Conservation (phyloP, 1,140 invertebrate species). For the Leguminivora glycinivorella region DNA sequence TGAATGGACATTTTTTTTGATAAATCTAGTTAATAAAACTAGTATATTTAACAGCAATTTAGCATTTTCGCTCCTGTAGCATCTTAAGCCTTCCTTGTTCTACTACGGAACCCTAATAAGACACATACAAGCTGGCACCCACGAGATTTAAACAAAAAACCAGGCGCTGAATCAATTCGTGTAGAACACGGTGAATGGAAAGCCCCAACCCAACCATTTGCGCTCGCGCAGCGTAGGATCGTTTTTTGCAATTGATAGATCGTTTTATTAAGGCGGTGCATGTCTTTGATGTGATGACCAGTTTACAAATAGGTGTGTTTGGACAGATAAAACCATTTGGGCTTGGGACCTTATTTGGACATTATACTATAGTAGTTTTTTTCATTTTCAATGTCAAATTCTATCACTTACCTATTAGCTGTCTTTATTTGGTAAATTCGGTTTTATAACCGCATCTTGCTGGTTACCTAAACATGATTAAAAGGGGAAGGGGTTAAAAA, state of each 20-base stretch:
- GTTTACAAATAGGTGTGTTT: background rate
- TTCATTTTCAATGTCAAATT: too few relatives aligned
- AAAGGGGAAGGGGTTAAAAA: background rate
- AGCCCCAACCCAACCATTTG: background rate
- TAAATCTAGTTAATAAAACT: too few relatives aligned
- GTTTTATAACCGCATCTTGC: background rate
- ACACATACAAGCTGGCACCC: background rate
- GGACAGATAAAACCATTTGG: too few relatives aligned
- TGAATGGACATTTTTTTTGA: too few relatives aligned
- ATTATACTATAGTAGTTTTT: too few relatives aligned
- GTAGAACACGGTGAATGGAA: slow-evolving; percentile 13
- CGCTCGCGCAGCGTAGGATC: background rate
- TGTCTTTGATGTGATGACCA: background rate
- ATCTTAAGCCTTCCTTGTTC: too few relatives aligned
- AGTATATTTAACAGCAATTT: too few relatives aligned
- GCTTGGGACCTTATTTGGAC: too few relatives aligned
- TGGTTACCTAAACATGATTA: background rate
- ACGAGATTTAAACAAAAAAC: background rate
- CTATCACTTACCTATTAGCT: too few relatives aligned
- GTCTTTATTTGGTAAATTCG: too few relatives aligned
- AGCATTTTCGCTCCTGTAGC: too few relatives aligned
- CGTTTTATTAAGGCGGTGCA: background rate
- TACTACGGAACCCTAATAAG: background rate
- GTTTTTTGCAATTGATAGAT: slow-evolving; percentile 21
- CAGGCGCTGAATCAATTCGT: background rate